phyloP scores from a whole-genome alignment of 2,888 invertebrate genomes.

The Lacanobia wlatinum region DNA sequence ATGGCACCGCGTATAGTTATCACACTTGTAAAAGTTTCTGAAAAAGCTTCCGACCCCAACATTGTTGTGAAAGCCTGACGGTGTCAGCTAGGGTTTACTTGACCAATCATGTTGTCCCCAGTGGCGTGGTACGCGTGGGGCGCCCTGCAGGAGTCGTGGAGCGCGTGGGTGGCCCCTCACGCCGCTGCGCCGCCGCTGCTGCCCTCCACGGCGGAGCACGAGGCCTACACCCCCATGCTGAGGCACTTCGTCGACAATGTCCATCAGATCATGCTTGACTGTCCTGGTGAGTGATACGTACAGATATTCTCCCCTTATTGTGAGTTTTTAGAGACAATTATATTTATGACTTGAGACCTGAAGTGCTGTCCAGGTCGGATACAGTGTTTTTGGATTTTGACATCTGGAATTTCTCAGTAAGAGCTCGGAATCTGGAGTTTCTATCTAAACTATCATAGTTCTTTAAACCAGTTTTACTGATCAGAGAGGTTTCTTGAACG shows the following conservation, averaged over 20 bases:
- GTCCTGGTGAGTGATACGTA: constrained; percentile 73
- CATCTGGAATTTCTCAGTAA: no score
- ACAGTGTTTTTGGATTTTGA: no score
- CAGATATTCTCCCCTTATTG: neutral
- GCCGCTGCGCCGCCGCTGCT: constrained; percentile 71
- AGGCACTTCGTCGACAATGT: constrained; percentile 71
- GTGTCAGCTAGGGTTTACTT: no score
- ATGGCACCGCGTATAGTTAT: no score
- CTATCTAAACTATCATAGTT: no score
- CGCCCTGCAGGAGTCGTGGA: constrained; percentile 76
- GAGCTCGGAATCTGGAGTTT: no score
- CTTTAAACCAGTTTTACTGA: no score
- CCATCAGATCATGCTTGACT: constrained; percentile 74
- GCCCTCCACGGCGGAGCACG: constrained; percentile 49
- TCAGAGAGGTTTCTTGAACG: no score
- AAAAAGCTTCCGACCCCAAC: no score
- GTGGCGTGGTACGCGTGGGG: constrained; percentile 79
- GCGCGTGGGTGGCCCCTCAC: constrained; percentile 79
- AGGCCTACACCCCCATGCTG: constrained; percentile 71
- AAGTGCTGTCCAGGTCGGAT: no score
- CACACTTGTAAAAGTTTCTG: no score
- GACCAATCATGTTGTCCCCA: constrained; percentile 42
- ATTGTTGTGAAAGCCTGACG: no score
- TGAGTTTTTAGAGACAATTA: neutral
- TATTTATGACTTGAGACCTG: neutral